Evolutionary conservation across 2,888 invertebrate species (phyloP), one percentile per base, ranked within the genome.

Genomic region (Clitarchus hookeri): DNA sequence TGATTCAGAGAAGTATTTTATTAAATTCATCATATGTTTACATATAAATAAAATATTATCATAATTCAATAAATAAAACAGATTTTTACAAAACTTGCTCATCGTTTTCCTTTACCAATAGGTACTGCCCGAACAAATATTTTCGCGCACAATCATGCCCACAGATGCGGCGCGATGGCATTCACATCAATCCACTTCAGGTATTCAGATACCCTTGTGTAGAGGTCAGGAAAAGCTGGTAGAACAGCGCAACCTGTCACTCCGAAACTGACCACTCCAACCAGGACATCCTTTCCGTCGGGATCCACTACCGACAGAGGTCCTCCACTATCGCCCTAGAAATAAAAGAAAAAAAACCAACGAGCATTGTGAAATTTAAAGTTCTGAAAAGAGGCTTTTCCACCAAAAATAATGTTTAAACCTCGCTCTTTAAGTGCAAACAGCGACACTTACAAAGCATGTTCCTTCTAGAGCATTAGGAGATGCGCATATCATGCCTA

Each of bases 221-320:
- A 91, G 6, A 91, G 90, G 86, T 91, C 91, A 8, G 91, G 91
- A 88, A 91, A 91, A 23, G 89, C 89, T 6, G 90, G 90, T 65
- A 90, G 88, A n/a, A 91, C 89, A 11, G 91, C 91, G 87, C 91
- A 91, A 8, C 91, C 91, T 8, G 91, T 91, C 80, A 91, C 90
- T 54, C 91, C 91, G 88, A 91, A 91, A 87, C 91, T 91, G 48
- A 91, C 91, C 23, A 91, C 89, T 48, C 91, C 91, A 8, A 91
- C 89, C n/a, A 91, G 87, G 19, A 89, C 88, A 83, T 89, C 89
- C 16, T 84, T 89, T 23, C 90, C 90, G n/a, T 89, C 86, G 27
- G 89, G 88, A 26, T 89, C 87, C 86, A 90, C 89, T 0, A 90
- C 88, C 0, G 90, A 90, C 54, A 91, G 87, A 19, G 90, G 90